Base-by-base conservation (phyloP, 2,113 vertebrate species). In the Semnornis frantzii region DNA sequence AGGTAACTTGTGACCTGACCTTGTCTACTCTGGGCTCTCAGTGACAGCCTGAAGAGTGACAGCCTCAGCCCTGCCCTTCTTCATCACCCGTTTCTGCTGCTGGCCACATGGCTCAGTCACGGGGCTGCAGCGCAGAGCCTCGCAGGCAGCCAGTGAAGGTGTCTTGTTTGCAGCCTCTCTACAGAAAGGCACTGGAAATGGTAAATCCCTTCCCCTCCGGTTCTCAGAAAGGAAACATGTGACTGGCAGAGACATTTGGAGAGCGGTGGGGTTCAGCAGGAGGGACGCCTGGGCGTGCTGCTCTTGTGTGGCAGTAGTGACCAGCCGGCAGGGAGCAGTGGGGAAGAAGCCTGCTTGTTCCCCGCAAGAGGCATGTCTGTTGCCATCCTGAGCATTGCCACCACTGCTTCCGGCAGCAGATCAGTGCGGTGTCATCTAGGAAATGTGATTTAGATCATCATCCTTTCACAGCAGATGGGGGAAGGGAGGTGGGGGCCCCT, bases 361-460 rank as follows among this genome's bases (percentile, higher is more conserved):
- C 33, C 77, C 65, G 92, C 86, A 69, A 92, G 88, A 65, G 90
- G 62, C 31, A 84, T 83, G 44, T 11, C 48, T 1, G 3, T 63
- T 42, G 2, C 52, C 82, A 42, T 83, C 70, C 94, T 58, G 80
- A 85, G 79, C 9, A 0, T 85, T 85, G 85, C 92, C 86, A 82
- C 55, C 3, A 0, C 74, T 0, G 12, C 74, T 92, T 94, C 94
- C 83, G 63, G 86, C 2, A 0, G 78, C 89, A 46, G 28, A 39
- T 74, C 15, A 1, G 86, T 44, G 8, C 3, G 5, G 28, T 93
- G 91, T 92, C 92, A 93, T 95, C 94, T 69, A 89, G 96, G 94
- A 96, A 96, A 90, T 69, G 80, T 12, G 30, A 81, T 95, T 94
- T 93, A 90, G 73, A 94, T 96, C 94, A 94, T 87, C 88, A 90